Percentiles rank a stretch among this genome's conserved stretches.
Evolutionary conservation across 2,797 vertebrate species (phyloP).

Genomic region (Okamejei kenojei): DNA sequence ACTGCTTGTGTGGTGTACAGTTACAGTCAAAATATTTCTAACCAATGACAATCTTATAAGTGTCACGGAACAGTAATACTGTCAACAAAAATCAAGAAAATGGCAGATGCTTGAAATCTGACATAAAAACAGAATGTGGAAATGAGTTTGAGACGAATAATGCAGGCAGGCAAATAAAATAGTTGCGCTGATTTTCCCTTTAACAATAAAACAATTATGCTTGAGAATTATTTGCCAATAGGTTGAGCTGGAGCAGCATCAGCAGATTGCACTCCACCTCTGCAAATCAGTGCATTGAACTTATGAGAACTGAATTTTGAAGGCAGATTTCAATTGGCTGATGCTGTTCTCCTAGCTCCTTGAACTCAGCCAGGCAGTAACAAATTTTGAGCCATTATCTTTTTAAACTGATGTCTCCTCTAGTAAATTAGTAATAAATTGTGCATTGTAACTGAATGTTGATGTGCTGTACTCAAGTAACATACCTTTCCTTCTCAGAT

Average conservation of each 20-base stretch:
- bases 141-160: neutral
- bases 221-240: no score
- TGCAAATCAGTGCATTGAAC: no score
- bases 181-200: neutral
- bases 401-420: neutral
- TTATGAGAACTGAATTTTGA: no score
- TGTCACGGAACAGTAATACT: neutral
- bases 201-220: neutral
- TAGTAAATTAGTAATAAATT: neutral
- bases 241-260: no score
- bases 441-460: conserved; percentile 3
- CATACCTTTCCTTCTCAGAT: conserved; percentile 10
- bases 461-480: neutral
- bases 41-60: neutral
- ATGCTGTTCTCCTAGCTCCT: no score
- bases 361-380: no score
- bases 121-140: no score
- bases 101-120: no score
- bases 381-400: neutral
- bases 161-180: neutral
- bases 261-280: no score
- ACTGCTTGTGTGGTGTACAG: neutral
- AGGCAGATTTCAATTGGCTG: no score
- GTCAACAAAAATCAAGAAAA: neutral
- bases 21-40: neutral